Conservation (phyloP, 2,113 vertebrate species). For the Pollimyrus isidori region DNA sequence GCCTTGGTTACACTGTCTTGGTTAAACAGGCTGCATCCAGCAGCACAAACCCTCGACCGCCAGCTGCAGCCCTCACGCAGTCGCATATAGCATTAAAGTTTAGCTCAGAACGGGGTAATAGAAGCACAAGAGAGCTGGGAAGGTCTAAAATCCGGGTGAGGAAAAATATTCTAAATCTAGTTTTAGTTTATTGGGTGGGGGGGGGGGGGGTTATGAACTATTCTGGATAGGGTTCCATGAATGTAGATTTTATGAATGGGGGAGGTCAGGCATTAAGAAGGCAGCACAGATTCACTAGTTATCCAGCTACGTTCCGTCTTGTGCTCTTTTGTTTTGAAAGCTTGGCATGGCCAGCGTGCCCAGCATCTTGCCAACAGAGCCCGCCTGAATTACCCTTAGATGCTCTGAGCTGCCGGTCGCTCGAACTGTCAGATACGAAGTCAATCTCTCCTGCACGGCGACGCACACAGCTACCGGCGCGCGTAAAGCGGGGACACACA, state of each 20-base stretch:
- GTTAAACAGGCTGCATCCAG: not conserved
- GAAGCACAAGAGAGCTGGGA: not conserved
- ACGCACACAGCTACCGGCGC: not conserved
- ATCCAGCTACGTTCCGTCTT: slow-evolving; percentile 51
- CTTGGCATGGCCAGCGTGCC: slow-evolving; percentile 37
- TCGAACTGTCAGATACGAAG: slow-evolving; percentile 5
- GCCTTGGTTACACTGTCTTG: not conserved
- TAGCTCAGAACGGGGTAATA: not conserved
- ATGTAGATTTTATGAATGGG: slow-evolving; percentile 45
- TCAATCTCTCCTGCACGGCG: not conserved
- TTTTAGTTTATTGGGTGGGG: not conserved
- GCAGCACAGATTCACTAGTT: slow-evolving; percentile 49
- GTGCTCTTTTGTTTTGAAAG: slow-evolving; percentile 49
- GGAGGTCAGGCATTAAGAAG: slow-evolving; percentile 32
- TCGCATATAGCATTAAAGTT: not conserved
- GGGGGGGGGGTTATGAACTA: slow-evolving; percentile 23
- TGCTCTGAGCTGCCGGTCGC: slow-evolving; percentile 21
- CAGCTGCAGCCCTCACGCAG: not conserved
- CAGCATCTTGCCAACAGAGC: slow-evolving; percentile 42
- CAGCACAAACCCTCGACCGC: not conserved
- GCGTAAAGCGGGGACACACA: not conserved
- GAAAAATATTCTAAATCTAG: slow-evolving; percentile 21
- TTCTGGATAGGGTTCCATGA: slow-evolving; percentile 25
- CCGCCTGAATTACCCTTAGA: slow-evolving; percentile 30
- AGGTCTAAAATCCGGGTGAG: not conserved